phyloP scores from a whole-genome alignment of 2,113 vertebrate genomes.

The Crotalus tigris region DNA sequence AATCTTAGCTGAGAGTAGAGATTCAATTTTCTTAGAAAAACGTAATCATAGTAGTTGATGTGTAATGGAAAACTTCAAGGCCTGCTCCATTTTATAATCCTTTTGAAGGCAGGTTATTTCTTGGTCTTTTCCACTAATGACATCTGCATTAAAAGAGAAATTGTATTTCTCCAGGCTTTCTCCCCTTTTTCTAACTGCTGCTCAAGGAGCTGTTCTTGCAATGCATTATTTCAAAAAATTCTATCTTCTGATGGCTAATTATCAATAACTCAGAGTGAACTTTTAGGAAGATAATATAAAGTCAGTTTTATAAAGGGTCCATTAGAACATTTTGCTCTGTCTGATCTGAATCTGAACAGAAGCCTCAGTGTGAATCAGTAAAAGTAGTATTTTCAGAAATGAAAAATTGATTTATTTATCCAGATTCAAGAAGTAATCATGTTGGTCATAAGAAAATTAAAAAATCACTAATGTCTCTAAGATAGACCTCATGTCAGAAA shows the following conservation, averaged over 20 bases:
- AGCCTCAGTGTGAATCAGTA: not conserved
- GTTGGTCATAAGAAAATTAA: not conserved
- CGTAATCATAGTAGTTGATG: not conserved
- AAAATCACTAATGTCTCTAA: not conserved
- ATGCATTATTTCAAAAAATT: not conserved
- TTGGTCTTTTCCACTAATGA: constrained; percentile 9
- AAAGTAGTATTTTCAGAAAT: not conserved
- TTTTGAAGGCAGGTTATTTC: constrained; percentile 10
- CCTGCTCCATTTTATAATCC: constrained; percentile 22
- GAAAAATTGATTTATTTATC: not conserved
- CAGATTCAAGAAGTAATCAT: not conserved
- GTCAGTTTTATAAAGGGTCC: not conserved
- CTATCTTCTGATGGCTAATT: not conserved
- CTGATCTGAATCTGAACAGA: rapidly evolving
- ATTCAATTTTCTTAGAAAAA: not conserved
- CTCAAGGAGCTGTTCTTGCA: not conserved
- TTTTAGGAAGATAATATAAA: constrained; percentile 4
- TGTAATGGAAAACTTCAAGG: constrained; percentile 21
- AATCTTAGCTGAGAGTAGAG: not conserved
- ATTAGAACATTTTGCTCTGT: rapidly evolving
- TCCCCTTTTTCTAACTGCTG: constrained; percentile 1
- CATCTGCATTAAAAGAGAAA: constrained; percentile 29
- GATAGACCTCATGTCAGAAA: not conserved
- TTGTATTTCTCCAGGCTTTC: not conserved
- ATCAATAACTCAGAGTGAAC: not conserved